Percentiles rank a stretch among this genome's conserved stretches.
These are phyloP conservation scores for Numenius arquata DNA, from an alignment of 2,113 vertebrate species.

Conservation along the genomic window DNA sequence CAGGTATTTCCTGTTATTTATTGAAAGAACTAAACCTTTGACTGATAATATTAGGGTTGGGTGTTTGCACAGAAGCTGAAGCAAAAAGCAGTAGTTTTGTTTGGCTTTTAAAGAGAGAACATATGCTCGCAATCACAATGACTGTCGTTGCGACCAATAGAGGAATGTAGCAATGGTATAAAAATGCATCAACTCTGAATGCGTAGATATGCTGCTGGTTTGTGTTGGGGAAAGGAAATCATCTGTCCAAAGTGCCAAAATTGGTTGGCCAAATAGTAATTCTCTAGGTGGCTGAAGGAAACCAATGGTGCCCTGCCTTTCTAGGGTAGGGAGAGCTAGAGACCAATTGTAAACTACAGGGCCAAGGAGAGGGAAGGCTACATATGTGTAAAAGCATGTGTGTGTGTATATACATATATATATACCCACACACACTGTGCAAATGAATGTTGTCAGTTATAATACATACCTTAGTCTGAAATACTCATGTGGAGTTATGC, in stretches of 20 bases:
- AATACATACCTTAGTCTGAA: background rate
- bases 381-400: background rate
- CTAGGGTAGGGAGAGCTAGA: background rate
- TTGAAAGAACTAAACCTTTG: constrained; percentile 42
- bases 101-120: background rate
- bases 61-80: constrained; percentile 38
- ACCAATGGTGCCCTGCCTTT: background rate
- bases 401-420: background rate
- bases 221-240: background rate
- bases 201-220: background rate
- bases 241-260: constrained; percentile 60
- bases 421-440: background rate
- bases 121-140: background rate
- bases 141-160: background rate
- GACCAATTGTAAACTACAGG: background rate
- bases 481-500: background rate
- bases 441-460: background rate
- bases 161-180: background rate
- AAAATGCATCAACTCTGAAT: background rate
- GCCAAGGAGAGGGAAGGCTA: background rate
- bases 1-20: constrained; percentile 40
- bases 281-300: constrained; percentile 10
- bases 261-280: background rate
- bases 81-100: constrained; percentile 19
- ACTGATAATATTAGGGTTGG: constrained; percentile 8